Conservation (phyloP, 2,113 vertebrate genomes). For the Corythoichthys haematopterus region DNA sequence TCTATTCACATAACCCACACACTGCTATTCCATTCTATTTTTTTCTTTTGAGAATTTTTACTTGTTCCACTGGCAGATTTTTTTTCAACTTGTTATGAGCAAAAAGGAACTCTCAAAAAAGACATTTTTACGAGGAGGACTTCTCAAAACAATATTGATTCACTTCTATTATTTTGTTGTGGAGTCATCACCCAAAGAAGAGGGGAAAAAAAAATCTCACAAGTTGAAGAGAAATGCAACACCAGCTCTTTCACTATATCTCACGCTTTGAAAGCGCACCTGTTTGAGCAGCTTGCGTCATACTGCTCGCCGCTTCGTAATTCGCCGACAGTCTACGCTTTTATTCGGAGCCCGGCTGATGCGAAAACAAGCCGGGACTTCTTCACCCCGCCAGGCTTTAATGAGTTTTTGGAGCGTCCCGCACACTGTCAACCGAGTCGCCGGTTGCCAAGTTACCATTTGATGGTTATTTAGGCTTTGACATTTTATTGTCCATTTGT, state of each 20-base stretch:
- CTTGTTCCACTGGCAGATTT: too few relatives aligned
- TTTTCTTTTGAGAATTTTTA: too few relatives aligned
- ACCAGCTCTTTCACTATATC: conserved; percentile 40
- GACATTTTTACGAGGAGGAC: too few relatives aligned
- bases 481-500: conserved; percentile 28
- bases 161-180: too few relatives aligned
- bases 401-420: conserved; percentile 39
- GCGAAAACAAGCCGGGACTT: conserved; percentile 45
- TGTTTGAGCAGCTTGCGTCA: conserved; percentile 58
- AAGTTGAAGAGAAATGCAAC: too few relatives aligned
- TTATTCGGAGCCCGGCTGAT: conserved; percentile 33
- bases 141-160: too few relatives aligned
- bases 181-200: too few relatives aligned
- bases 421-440: background rate
- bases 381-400: conserved; percentile 49
- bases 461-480: conserved; percentile 4
- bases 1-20: too few relatives aligned
- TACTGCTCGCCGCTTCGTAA: conserved; percentile 32
- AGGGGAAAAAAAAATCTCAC: too few relatives aligned
- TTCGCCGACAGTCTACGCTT: conserved; percentile 36
- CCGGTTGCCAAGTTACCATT: background rate
- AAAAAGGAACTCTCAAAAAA: too few relatives aligned
- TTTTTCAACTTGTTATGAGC: too few relatives aligned
- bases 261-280: conserved; percentile 67
- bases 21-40: too few relatives aligned